Conservation (phyloP, 2,888 invertebrate genomes). For the Calliphora vomitoria region DNA sequence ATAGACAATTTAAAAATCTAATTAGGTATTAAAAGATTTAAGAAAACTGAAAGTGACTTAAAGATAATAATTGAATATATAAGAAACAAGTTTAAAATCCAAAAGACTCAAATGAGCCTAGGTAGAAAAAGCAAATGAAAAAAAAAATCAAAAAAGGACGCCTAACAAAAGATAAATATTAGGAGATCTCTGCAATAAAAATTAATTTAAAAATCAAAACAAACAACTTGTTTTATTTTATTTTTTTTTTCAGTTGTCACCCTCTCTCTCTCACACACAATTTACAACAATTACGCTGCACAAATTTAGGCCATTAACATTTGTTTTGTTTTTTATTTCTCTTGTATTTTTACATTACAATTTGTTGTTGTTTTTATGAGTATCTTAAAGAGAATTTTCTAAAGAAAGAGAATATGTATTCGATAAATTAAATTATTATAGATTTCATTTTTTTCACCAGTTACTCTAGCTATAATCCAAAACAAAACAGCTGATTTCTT, state of each 20-base stretch:
- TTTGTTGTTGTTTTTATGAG: background rate
- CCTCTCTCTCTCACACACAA: too few relatives aligned
- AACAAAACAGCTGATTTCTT: slow-evolving; percentile 17
- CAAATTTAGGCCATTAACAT: slow-evolving; percentile 59
- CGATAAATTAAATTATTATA: background rate
- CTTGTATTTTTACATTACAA: too few relatives aligned
- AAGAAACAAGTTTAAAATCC: too few relatives aligned
- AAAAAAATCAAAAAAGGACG: background rate
- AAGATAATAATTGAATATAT: too few relatives aligned
- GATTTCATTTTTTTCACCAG: background rate
- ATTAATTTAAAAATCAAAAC: background rate
- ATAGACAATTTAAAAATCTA: too few relatives aligned
- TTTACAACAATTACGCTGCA: background rate
- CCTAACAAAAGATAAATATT: background rate
- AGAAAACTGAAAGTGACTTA: too few relatives aligned
- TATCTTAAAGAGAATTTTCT: background rate
- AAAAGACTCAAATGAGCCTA: background rate
- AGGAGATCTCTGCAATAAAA: slow-evolving; percentile 22
- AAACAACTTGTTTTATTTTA: slow-evolving; percentile 18
- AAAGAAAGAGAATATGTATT: background rate
- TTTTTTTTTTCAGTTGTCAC: background rate
- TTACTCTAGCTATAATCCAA: background rate
- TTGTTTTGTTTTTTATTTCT: background rate
- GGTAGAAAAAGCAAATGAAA: too few relatives aligned
- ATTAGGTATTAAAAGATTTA: too few relatives aligned